Percentiles rank a stretch among this genome's conserved stretches.
phyloP scores from a whole-genome alignment of 2,797 vertebrate species.

The Squalus acanthias region DNA sequence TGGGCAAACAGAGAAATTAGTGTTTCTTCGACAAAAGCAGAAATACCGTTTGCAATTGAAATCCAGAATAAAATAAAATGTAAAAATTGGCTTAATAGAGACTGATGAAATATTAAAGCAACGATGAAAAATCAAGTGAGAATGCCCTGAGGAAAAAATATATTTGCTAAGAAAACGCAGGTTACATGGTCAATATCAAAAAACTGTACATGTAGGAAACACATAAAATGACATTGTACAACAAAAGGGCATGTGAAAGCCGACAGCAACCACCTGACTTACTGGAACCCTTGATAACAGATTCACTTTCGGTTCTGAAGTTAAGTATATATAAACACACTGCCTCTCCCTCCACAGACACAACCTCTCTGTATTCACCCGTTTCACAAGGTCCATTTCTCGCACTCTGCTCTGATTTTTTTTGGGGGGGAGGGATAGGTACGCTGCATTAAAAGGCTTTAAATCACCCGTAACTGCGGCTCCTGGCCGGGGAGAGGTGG shows the following conservation, averaged over 20 bases:
- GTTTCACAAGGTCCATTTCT: not conserved
- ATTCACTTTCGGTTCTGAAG: not conserved
- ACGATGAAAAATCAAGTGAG: not conserved
- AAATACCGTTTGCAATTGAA: not conserved
- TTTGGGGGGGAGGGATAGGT: too few species aligned
- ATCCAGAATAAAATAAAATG: not conserved
- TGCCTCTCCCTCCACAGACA: not conserved
- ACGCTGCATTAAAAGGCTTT: too few species aligned
- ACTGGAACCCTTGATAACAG: not conserved
- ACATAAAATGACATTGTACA: not conserved
- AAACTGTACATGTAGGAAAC: not conserved
- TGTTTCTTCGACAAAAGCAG: not conserved
- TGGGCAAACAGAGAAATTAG: not conserved
- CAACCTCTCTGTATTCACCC: not conserved
- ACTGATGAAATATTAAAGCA: not conserved
- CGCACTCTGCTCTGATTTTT: too few species aligned
- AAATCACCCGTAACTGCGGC: too few species aligned
- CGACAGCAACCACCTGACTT: not conserved
- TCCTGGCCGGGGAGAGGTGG: not conserved
- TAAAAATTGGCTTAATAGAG: not conserved
- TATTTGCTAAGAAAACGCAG: not conserved
- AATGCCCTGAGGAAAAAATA: not conserved
- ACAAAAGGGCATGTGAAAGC: not conserved
- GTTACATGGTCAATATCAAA: not conserved
- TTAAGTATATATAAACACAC: not conserved